Percentiles rank a stretch among this genome's conserved stretches.
Conservation (phyloP, 1,140 invertebrate species). For the Melanaphis sacchari region DNA sequence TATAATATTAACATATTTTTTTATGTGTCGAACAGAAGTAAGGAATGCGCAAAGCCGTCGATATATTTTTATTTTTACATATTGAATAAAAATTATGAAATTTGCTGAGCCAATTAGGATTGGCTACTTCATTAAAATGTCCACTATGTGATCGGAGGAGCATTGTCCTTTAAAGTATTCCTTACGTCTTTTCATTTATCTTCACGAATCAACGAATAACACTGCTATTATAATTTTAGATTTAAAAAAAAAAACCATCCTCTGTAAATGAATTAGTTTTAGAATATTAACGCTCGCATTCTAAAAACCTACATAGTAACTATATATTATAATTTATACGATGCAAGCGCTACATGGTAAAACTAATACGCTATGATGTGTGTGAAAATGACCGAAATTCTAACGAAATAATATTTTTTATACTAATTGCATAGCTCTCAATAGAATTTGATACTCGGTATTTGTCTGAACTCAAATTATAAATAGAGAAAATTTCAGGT, state of each 20-base stretch:
- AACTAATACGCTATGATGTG: neutral
- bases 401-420: neutral
- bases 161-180: neutral
- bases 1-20: neutral
- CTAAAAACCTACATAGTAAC: neutral
- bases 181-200: neutral
- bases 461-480: neutral
- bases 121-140: neutral
- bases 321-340: neutral
- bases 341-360: neutral
- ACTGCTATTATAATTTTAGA: neutral
- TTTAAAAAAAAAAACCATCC: neutral
- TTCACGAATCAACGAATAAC: neutral
- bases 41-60: neutral
- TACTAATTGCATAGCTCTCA: neutral
- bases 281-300: neutral
- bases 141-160: neutral
- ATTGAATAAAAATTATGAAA: neutral
- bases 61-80: neutral
- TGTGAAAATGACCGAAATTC: neutral
- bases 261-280: neutral
- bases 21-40: neutral
- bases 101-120: neutral
- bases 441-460: neutral
- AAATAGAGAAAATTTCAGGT: neutral